Evolutionary conservation across 2,797 vertebrate genomes (phyloP), one percentile per base, ranked within the genome.

Genomic region (Clarias platycephalus): DNA sequence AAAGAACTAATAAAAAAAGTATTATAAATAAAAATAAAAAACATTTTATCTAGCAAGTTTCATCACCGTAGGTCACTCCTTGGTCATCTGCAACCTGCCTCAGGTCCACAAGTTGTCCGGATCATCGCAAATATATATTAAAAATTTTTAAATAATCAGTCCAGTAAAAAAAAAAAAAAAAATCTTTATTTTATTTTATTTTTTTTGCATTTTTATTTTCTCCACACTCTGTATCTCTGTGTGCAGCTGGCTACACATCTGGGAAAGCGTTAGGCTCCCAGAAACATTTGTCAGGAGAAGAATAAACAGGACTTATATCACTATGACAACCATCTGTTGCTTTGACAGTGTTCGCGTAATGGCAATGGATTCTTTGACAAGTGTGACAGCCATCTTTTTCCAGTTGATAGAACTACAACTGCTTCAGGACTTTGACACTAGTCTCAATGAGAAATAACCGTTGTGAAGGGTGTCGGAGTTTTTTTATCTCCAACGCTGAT

Each of bases 191-290:
- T 37, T 81, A n/a, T n/a, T n/a, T n/a, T n/a, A n/a, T 75, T 66
- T 15, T 28, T 53, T 20, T 13, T 9, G 28, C 26, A 60, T 64
- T 81, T 80, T 74, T 85, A 64, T 85, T 60, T 31, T 26, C 63
- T 31, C 64, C 55, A 68, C 53, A 44, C 34, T 22, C 44, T 44
- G 13, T n/a, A 40, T 58, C 18, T 53, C 9, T 55, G 31, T 3
- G 81, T 74, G 77, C 85, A 86, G 74, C 81, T 86, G 85, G 75
- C 60, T 86, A 66, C 76, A 83, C 85, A 86, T 86, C 85, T 86
- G 85, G 81, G 26, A 57, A 64, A 37, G 44, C 53, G 58, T 62
- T 86, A 55, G 40, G 67, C 70, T 70, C 66, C 67, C 34, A 72
- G 57, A 31, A 83, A 40, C 81, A 66, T 83, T 83, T 70, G 76